A percentile compares a stretch with the other conserved stretches of the same genome.
Conservation (phyloP, 2,797 vertebrate species). For the Bovichtus diacanthus region DNA sequence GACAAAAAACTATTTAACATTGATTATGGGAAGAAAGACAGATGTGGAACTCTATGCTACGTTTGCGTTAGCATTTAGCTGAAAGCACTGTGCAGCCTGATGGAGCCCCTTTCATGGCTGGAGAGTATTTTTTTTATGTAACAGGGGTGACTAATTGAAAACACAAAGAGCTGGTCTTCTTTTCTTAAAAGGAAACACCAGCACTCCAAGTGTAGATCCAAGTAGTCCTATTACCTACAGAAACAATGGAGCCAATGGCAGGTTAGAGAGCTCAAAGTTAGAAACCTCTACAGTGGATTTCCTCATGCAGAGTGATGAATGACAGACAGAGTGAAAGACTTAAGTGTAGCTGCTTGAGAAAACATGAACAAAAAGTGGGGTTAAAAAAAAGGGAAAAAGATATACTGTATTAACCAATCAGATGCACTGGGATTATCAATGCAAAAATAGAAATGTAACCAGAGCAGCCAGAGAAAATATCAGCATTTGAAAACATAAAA, state of each 20-base stretch:
- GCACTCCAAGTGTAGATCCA: constrained; percentile 28
- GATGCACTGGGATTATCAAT: constrained; percentile 30
- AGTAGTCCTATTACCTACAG: constrained; percentile 47
- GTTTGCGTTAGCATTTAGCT: not conserved
- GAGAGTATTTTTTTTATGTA: constrained; percentile 7
- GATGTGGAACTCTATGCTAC: not conserved
- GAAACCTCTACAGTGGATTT: constrained; percentile 13
- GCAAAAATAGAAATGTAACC: constrained; percentile 18
- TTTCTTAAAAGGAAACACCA: constrained; percentile 39
- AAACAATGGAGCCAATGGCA: constrained; percentile 33
- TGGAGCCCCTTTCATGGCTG: not conserved
- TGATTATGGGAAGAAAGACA: not conserved
- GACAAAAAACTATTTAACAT: no score
- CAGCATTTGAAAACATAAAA: constrained; percentile 50
- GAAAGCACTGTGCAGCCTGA: not conserved
- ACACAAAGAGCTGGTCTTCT: constrained; percentile 37
- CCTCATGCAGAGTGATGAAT: constrained; percentile 13
- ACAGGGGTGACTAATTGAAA: constrained; percentile 53
- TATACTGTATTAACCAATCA: constrained; percentile 14
- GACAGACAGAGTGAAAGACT: constrained; percentile 11
- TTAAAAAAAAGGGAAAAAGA: not conserved
- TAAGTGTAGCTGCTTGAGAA: constrained; percentile 27
- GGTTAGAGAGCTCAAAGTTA: constrained; percentile 12
- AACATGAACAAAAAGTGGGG: not conserved
- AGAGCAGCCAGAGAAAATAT: constrained; percentile 47